Base-by-base conservation (phyloP, 2,113 vertebrate genomes). In the Callorhinus ursinus region DNA sequence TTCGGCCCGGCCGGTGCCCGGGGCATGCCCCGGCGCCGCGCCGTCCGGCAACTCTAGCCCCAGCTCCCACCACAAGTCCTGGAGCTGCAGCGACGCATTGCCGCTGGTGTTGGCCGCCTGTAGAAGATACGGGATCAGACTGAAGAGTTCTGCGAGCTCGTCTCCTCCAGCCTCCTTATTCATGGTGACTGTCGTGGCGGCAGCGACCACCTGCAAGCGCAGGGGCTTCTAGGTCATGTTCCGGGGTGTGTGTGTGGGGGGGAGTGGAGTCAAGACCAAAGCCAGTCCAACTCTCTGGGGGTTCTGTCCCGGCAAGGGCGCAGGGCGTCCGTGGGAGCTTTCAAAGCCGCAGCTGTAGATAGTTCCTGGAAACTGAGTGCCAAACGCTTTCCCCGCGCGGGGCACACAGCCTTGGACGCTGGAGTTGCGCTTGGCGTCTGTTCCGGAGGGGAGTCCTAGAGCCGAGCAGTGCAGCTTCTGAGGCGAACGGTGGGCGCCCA, bases 31-130 rank as follows among this genome's bases (percentile, higher is more conserved):
- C 0, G 96, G 90, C 4, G 53, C 93, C 2, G 81, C 81, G 22
- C 97, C 96, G 7, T 94, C 96, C 0, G 97, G 95, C 87, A 92
- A 2, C 71, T 98, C 97, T 26, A 97, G 55, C 74, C 97, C 97
- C 80, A 97, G 84, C 57, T 92, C 96, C 97, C 96, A 93, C 93
- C 92, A 85, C 76, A 22, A 12, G 42, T 95, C 95, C 87, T 39
- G 77, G n/a, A 85, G 93, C 90, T 33, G 95, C 61, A 53, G 96
- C 5, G 98, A 97, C 36, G 39, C 76, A 67, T 97, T 97, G 92
- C 59, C 57, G 46, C 98, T 98, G 0, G 13, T 11, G 74, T 98
- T 98, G 76, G 96, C 80, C 8, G 51, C 89, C 72, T 94, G 93
- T 24, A 77, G 82, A 9, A 90, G n/a, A 90, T 65, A 91, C 19